Base-by-base conservation (phyloP, 2,113 vertebrate species). In the Neolamprologus toae region DNA sequence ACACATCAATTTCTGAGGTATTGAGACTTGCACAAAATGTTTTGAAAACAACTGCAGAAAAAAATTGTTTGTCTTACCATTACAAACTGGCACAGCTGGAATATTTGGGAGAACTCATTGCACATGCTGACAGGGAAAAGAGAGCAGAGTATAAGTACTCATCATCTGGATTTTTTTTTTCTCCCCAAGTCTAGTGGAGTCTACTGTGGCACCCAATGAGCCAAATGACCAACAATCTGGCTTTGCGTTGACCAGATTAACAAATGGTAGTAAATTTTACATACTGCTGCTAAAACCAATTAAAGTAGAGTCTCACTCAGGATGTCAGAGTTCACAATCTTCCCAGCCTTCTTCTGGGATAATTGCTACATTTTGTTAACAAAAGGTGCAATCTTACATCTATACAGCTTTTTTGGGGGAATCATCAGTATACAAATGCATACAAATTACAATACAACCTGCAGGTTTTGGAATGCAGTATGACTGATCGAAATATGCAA, bases 41-140 rank as follows among this genome's bases (percentile, higher is more conserved):
- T 66, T 35, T 63, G 59, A 12, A 63, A 63, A 63, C 31, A 63
- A 63, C 28, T 12, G 9, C 0, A n/a, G 14, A 26, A 73, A 47
- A 2, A 13, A 47, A 2, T 17, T 11, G 37, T 26, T 11, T 28
- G 73, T 47, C 97, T 88, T 96, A 99, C 98, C 99, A 99, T 99
- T 53, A 99, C 99, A 97, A 99, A 99, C 90, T 99, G 99, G 95
- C 99, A 99, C 7, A 99, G 97, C 17, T 99, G 99, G 96, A 99
- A 99, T 95, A 99, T 99, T 95, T 99, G 98, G 40, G 98, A 99
- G 95, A 99, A 99, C 81, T 99, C 99, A 91, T 99, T 99, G 96
- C 99, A 99, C 99, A 99, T 99, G 95, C 99, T 99, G 66, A 86
- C 93, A 90, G 23, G 91, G 13, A 73, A 73, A 73, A 71, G 66